phyloP scores from a whole-genome alignment of 2,113 vertebrate genomes.

The Cephalopterus ornatus region DNA sequence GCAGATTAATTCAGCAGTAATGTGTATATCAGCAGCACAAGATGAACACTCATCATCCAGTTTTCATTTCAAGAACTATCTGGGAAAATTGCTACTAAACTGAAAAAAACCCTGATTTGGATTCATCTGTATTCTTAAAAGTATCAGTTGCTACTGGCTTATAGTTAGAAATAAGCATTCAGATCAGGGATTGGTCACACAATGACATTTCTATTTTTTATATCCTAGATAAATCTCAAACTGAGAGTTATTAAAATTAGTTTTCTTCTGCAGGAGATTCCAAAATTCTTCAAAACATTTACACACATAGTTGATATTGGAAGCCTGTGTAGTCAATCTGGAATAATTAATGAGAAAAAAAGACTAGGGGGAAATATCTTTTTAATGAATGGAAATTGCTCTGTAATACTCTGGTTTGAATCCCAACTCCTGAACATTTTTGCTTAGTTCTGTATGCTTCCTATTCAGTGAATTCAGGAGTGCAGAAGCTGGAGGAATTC shows the following conservation, averaged over 20 bases:
- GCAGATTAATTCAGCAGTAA: neutral
- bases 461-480: neutral
- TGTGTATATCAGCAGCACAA: neutral
- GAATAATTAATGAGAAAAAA: neutral
- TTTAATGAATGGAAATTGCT: neutral
- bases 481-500: neutral
- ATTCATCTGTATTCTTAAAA: neutral
- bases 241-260: neutral
- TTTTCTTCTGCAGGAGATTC: neutral
- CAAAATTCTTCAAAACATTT: neutral
- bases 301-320: fast-evolving
- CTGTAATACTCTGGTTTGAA: neutral
- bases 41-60: neutral
- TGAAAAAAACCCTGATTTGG: neutral
- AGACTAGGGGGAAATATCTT: neutral
- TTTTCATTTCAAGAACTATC: neutral
- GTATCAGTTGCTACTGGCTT: neutral
- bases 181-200: neutral
- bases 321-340: neutral
- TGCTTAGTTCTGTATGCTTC: neutral
- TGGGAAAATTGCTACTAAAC: neutral
- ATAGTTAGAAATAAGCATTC: neutral
- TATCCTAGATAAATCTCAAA: neutral
- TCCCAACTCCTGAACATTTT: neutral
- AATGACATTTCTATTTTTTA: neutral